Base-by-base conservation (phyloP, 2,113 vertebrate genomes). In the Ia io region DNA sequence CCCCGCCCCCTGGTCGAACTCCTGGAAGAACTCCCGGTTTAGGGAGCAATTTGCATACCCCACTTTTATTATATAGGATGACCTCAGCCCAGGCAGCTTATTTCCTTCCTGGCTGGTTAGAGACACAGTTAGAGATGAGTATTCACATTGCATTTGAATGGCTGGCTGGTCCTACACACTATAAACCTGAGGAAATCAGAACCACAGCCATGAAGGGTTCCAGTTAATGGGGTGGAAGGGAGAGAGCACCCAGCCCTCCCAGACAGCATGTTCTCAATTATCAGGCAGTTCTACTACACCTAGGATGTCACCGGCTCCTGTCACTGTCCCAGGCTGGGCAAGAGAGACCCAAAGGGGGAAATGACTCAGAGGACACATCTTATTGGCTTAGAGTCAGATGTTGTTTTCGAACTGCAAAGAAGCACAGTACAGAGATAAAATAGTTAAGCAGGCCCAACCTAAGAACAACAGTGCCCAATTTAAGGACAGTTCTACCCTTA, bases 401-500 rank as follows among this genome's bases (percentile, higher is more conserved):
- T 37, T 49, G 56, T 69, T 89, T 95, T 25, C 71, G 16, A 88
- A 93, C 9, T 22, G 14, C 70, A 91, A 92, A 89, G 59, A 77
- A 92, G n/a, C 87, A 90, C 53, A 88, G 17, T 23, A 95, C 59
- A 88, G 35, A 96, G 63, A 77, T 23, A 88, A 78, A 92, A 82
- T 9, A 70, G 35, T n/a, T 90, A 53, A 86, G 42, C 16, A 93
- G 30, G 51, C 25, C 32, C 84, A 84, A 44, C 14, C 30, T 86
- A 70, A 59, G 30, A 69, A 86, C 35, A 77, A 89, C n/a, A 44
- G 23, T 6, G 47, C 20, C 42, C 61, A 77, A 84, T 90, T 95
- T 87, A 88, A 93, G 61, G 85, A 76, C 20, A 79, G 37, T 56
- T 86, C 25, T 92, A 70, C 12, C 67, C 63, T 88, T 82, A 63